Evolutionary conservation across 2,113 vertebrate genomes (phyloP).

Genomic region (Rhineura floridana): DNA sequence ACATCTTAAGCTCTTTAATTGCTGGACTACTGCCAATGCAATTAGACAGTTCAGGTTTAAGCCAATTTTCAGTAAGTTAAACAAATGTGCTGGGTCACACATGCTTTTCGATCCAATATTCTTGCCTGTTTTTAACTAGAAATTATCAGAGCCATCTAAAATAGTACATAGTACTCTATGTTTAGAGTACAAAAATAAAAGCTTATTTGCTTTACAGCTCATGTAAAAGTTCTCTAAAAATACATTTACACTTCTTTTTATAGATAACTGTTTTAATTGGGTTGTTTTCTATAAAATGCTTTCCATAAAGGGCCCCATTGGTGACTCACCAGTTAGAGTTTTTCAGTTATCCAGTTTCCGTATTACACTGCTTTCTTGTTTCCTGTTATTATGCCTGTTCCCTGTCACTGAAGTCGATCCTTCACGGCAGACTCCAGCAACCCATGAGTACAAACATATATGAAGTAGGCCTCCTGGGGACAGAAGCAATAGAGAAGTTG

Average conservation of each 20-base stretch:
- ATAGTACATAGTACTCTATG: background rate
- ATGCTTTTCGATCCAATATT: background rate
- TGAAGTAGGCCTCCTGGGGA: background rate
- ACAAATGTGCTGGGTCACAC: background rate
- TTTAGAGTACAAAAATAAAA: too few relatives aligned
- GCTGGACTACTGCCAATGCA: constrained; percentile 19
- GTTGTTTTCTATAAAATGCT: background rate
- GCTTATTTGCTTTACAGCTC: background rate
- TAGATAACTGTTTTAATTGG: background rate
- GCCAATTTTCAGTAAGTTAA: constrained; percentile 17
- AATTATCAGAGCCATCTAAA: background rate
- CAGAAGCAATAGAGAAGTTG: background rate
- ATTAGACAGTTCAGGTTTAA: constrained; percentile 14
- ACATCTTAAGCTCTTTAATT: constrained; percentile 33
- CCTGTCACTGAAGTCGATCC: background rate
- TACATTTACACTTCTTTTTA: background rate
- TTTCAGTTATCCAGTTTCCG: background rate
- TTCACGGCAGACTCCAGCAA: background rate
- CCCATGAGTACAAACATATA: background rate
- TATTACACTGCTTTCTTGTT: background rate
- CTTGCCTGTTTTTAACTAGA: background rate
- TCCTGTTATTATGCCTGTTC: background rate
- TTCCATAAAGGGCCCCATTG: background rate
- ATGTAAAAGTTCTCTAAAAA: background rate
- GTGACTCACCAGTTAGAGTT: background rate